These are phyloP conservation scores for Miltochrista miniata DNA, from an alignment of 2,888 invertebrate genomes.

Conservation along the genomic window DNA sequence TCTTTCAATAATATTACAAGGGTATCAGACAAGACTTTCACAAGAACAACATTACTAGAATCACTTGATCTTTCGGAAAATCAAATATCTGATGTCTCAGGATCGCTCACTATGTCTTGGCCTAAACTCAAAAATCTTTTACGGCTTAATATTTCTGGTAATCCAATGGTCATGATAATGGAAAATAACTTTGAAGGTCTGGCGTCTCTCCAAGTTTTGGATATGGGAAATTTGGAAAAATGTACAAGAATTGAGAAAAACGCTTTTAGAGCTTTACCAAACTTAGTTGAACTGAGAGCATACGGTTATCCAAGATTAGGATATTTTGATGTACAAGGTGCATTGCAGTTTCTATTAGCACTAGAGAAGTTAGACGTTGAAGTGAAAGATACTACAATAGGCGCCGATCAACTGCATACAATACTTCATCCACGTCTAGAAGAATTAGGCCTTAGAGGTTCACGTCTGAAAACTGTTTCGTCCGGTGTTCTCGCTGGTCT, in stretches of 20 bases:
- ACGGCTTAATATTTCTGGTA: conserved; percentile 90
- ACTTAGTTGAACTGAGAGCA: conserved; percentile 87
- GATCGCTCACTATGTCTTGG: conserved; percentile 87
- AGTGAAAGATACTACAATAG: conserved; percentile 92
- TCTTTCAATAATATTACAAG: conserved; percentile 89
- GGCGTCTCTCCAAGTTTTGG: conserved; percentile 85
- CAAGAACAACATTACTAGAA: conserved; percentile 91
- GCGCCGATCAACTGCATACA: conserved; percentile 91
- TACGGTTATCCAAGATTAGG: conserved; percentile 91
- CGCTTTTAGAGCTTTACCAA: conserved; percentile 89
- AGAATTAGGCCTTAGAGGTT: conserved; percentile 89
- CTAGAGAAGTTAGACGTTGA: conserved; percentile 92
- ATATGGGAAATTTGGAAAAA: conserved; percentile 86
- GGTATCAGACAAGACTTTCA: conserved; percentile 87
- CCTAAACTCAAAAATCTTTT: conserved; percentile 88
- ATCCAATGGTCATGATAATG: conserved; percentile 90
- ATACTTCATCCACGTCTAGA: conserved; percentile 90
- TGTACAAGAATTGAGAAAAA: conserved; percentile 92
- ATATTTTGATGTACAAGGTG: conserved; percentile 93
- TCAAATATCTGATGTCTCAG: conserved; percentile 83
- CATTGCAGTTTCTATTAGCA: conserved; percentile 89
- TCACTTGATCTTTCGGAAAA: conserved; percentile 91
- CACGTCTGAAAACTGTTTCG: conserved; percentile 89
- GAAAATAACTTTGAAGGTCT: conserved; percentile 90
- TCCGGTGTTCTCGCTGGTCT: conserved; percentile 93